Conservation (phyloP, 2,113 vertebrate genomes). For the Callospermophilus lateralis region DNA sequence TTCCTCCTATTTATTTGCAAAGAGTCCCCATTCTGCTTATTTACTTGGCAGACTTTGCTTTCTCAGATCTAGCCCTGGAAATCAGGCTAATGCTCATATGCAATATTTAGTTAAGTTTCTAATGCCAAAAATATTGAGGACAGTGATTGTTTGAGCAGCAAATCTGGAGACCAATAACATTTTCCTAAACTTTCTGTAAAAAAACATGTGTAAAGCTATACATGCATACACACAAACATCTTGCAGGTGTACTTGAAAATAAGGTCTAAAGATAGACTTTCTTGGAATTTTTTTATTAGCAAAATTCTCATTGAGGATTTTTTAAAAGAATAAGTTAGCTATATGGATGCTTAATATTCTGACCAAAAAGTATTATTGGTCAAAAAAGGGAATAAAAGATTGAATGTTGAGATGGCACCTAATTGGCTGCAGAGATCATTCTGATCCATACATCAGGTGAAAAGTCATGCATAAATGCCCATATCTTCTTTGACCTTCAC, state of each 20-base stretch:
- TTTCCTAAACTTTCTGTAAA: neutral
- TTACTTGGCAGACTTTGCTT: neutral
- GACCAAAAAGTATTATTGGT: neutral
- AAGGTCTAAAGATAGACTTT: neutral
- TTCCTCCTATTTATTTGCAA: constrained; percentile 5
- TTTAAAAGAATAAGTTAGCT: neutral
- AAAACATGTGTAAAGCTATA: neutral
- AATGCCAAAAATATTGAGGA: neutral
- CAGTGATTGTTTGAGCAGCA: neutral
- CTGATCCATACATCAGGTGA: neutral
- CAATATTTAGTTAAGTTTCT: neutral
- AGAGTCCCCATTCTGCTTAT: neutral
- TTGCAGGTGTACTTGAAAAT: neutral
- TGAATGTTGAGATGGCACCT: neutral
- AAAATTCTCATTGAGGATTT: neutral
- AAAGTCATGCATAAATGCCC: neutral
- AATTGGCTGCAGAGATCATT: neutral
- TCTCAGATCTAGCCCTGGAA: neutral
- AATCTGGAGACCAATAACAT: neutral
- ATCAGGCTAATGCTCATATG: neutral
- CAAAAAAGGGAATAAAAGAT: neutral
- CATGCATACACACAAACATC: neutral
- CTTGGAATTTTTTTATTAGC: neutral
- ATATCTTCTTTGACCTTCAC: neutral
- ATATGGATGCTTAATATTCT: neutral